These are phyloP conservation scores for Plusia festucae DNA, from an alignment of 2,888 invertebrate genomes.

Conservation along the genomic window DNA sequence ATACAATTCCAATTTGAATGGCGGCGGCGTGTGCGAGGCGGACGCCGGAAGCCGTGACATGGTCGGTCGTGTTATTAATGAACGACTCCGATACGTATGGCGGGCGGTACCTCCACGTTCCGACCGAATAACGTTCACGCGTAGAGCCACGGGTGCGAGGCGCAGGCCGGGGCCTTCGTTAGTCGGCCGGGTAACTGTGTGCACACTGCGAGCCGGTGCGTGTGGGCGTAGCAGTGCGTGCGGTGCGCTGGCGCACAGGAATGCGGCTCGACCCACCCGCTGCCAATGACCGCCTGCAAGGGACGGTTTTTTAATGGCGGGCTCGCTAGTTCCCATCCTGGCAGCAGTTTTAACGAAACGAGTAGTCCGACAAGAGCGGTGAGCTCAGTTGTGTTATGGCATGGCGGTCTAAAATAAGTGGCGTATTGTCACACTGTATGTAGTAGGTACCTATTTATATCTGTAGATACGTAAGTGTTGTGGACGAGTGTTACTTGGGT, in stretches of 20 bases:
- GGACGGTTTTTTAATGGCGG: slow-evolving; percentile 84
- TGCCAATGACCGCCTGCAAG: slow-evolving; percentile 87
- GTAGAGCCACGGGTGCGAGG: slow-evolving; percentile 24
- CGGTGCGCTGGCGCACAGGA: slow-evolving; percentile 85
- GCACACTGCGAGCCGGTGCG: slow-evolving; percentile 67
- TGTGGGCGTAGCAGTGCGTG: slow-evolving; percentile 81
- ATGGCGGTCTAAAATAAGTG: slow-evolving; percentile 53
- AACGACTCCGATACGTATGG: slow-evolving; percentile 74
- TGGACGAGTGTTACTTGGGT: slow-evolving; percentile 51
- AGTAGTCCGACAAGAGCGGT: slow-evolving; percentile 71
- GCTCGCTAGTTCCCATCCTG: slow-evolving; percentile 80
- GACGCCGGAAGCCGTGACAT: slow-evolving; percentile 84
- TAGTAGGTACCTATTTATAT: neutral
- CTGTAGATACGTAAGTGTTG: slow-evolving; percentile 29
- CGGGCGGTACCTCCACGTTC: slow-evolving; percentile 64
- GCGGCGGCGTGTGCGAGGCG: slow-evolving; percentile 63
- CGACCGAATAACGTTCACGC: slow-evolving; percentile 60
- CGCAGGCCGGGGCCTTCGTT: slow-evolving; percentile 36
- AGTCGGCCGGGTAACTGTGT: slow-evolving; percentile 58
- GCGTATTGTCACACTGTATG: slow-evolving; percentile 25
- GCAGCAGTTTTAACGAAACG: slow-evolving; percentile 76
- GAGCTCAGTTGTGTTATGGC: slow-evolving; percentile 53
- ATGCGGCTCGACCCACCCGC: slow-evolving; percentile 87
- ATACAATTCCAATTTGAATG: slow-evolving; percentile 83
- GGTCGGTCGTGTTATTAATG: slow-evolving; percentile 84